Conservation (phyloP, 2,888 invertebrate species). For the Nephrotoma appendiculata region DNA sequence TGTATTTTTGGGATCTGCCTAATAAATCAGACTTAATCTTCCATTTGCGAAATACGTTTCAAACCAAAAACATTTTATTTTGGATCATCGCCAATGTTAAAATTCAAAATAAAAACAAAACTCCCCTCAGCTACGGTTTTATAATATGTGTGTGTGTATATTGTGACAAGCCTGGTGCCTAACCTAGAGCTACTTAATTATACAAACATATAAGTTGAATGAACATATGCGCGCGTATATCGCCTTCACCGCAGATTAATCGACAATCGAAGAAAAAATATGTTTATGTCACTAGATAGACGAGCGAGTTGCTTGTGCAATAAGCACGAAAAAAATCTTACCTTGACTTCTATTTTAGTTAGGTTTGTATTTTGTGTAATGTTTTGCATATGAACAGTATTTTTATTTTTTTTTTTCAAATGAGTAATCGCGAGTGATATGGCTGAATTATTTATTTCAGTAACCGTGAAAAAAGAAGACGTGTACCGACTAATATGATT, state of each 20-base stretch:
- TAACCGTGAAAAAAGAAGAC: background rate
- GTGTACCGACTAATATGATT: background rate
- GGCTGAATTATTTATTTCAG: background rate
- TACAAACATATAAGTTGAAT: background rate
- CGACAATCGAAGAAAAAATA: background rate
- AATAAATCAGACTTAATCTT: background rate
- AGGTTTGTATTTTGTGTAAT: background rate
- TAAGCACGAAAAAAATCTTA: background rate
- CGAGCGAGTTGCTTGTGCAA: background rate
- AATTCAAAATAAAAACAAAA: background rate
- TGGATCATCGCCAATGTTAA: background rate
- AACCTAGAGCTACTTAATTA: background rate
- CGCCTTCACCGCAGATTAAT: background rate
- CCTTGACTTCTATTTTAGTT: background rate
- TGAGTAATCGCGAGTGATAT: background rate
- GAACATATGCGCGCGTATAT: background rate
- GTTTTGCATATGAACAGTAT: background rate
- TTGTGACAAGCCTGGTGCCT: background rate
- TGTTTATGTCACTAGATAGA: background rate
- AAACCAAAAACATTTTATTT: background rate
- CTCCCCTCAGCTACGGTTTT: background rate
- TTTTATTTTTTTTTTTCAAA: background rate
- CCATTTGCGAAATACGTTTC: background rate
- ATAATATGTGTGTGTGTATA: background rate
- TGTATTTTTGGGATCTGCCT: background rate